Percentiles rank a stretch among this genome's conserved stretches.
Evolutionary conservation across 2,797 vertebrate species (phyloP).

Genomic region (Acrossocheilus fasciatus): DNA sequence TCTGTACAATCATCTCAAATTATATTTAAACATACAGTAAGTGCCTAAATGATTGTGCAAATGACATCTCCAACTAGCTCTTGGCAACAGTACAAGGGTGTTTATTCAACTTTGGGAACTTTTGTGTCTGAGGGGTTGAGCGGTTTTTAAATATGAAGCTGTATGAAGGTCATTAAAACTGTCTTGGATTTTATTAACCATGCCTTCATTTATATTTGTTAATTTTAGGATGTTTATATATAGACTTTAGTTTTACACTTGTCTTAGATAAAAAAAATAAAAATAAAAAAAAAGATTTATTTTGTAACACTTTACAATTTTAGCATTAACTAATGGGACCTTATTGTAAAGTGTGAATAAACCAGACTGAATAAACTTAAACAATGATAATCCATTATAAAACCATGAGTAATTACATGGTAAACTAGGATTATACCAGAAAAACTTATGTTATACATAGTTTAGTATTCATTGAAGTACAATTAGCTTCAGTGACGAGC

Average conservation of each 20-base stretch:
- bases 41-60: background rate
- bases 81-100: background rate
- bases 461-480: background rate
- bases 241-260: background rate
- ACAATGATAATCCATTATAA: background rate
- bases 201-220: background rate
- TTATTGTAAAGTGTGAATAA: background rate
- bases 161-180: background rate
- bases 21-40: background rate
- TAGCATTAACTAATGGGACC: background rate
- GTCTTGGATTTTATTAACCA: background rate
- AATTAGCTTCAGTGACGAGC: conserved; percentile 6
- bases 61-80: background rate
- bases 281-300: background rate
- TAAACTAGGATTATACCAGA: background rate
- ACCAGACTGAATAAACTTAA: background rate
- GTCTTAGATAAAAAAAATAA: background rate
- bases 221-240: background rate
- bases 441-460: background rate
- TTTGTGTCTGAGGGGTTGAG: background rate
- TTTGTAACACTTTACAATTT: background rate
- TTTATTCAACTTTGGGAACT: conserved; percentile 2
- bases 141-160: background rate
- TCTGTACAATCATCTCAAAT: background rate
- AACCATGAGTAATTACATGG: background rate